Evolutionary conservation across 2,888 invertebrate genomes (phyloP).

Genomic region (Gryllus longicercus): DNA sequence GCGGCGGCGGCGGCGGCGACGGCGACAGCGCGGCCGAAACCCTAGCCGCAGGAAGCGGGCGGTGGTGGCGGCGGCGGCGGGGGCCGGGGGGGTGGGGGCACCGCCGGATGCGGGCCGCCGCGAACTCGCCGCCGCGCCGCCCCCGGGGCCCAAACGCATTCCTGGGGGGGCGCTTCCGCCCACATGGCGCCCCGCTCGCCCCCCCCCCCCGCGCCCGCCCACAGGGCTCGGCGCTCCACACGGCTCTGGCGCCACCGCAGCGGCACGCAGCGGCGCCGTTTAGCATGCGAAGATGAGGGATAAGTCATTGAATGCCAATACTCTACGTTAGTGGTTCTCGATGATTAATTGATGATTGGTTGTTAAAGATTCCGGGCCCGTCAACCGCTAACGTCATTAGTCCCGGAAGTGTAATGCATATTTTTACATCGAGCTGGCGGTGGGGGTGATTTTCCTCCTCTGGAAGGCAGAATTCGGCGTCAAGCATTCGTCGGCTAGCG

Average conservation of each 20-base stretch:
- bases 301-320: too few relatives aligned
- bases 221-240: not conserved
- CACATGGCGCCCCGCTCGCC: not conserved
- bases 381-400: too few relatives aligned
- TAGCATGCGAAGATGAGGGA: too few relatives aligned
- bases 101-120: slow-evolving; percentile 10
- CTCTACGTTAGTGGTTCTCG: too few relatives aligned
- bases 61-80: not conserved
- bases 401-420: too few relatives aligned
- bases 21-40: not conserved
- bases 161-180: slow-evolving; percentile 8
- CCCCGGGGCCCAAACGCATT: not conserved
- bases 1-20: not conserved
- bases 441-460: too few relatives aligned
- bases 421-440: too few relatives aligned
- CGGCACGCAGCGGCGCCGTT: too few relatives aligned
- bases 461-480: too few relatives aligned
- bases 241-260: not conserved
- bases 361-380: too few relatives aligned
- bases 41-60: not conserved
- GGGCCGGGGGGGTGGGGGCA: not conserved
- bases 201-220: not conserved
- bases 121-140: not conserved
- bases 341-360: too few relatives aligned
- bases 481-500: too few relatives aligned